Evolutionary conservation across 2,113 vertebrate genomes (phyloP), one percentile per base, ranked within the genome.

Genomic region (Lates calcarifer): DNA sequence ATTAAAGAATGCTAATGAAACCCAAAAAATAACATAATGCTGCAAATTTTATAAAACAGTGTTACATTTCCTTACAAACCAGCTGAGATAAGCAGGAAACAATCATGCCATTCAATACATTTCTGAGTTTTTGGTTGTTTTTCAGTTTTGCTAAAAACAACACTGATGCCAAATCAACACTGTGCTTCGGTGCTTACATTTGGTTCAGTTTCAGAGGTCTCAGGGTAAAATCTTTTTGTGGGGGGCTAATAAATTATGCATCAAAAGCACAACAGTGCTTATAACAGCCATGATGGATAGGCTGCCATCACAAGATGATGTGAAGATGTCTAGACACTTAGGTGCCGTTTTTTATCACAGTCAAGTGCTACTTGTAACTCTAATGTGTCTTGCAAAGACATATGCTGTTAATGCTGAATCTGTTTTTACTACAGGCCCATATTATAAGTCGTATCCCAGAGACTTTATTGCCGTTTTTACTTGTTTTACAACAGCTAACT

Each of bases 191-290:
- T 29, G 4, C 56, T 55, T 28, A 60, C 31, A 76, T 66, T 68
- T 55, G 82, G 77, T 53, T 26, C 62, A 66, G n/a, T 66, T 66
- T 87, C 61, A 74, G 55, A 63, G 60, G 64, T 53, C 33, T 74
- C 37, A 17, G 58, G 74, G 24, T 83, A 58, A 86, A 70, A 83
- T 74, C 37, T 39, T 62, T 90, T 75, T 37, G 28, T 53, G 56
- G 43, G 62, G 41, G 29, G 41, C 64, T 78, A 49, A 80, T 91
- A 89, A 91, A 90, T 91, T 37, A 89, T 85, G 41, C 80, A 87
- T 88, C 82, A 86, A 71, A 85, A 85, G 55, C 63, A 47, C 47
- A 60, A 71, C 45, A 0, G 31, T 13, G 20, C 49, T 73, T 29
- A 53, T 28, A 65, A 55, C 33, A 9, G 26, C 82, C 53, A 58